Evolutionary conservation across 37 sponge, comb jelly and placozoan species (phyloP), one percentile per base, ranked within the genome.

Genomic region (Mnemiopsis leidyi): DNA sequence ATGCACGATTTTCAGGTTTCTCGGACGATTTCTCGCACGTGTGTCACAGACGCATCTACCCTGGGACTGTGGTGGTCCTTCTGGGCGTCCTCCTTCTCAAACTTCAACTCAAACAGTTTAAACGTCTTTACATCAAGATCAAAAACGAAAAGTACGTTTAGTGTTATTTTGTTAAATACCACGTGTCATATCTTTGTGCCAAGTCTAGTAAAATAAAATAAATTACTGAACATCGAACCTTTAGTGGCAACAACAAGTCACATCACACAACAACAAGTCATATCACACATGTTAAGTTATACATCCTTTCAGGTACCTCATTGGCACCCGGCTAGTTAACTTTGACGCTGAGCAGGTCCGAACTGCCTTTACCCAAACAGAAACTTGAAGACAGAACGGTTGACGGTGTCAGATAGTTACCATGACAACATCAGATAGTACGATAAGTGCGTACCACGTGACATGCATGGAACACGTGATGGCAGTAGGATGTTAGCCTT

Each of bases 91-190:
- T 48, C 26, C 21, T 95, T 18, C 69, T 95, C 3, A 24, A 48
- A 32, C 69, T 95, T 9, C 69, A 92, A 0, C 16, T 94, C 34
- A 93, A 39, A 69, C 97, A 95, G 93, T 92, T 69, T 48, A 61
- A 39, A 3, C 76, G 69, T n/a, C 92, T 98, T 18, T 98, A 96
- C 92, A 82, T 69, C 30, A 93, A 96, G 36, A 92, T 98, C 93
- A 96, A 90, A 61, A 95, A 98, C 92, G 97, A 98, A 38, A 97
- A 95, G 98, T 98, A 93, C 71, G 96, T 36, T n/a, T n/a, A n/a
- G n/a, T n/a, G n/a, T n/a, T n/a, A n/a, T n/a, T n/a, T n/a, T n/a
- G n/a, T n/a, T n/a, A n/a, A n/a, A n/a, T n/a, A n/a, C n/a, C n/a
- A n/a, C n/a, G n/a, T n/a, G n/a, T n/a, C n/a, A n/a, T n/a, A n/a